Percentiles rank a stretch among this genome's conserved stretches.
Evolutionary conservation across 2,888 invertebrate species (phyloP).

Genomic region (Homarus gammarus): DNA sequence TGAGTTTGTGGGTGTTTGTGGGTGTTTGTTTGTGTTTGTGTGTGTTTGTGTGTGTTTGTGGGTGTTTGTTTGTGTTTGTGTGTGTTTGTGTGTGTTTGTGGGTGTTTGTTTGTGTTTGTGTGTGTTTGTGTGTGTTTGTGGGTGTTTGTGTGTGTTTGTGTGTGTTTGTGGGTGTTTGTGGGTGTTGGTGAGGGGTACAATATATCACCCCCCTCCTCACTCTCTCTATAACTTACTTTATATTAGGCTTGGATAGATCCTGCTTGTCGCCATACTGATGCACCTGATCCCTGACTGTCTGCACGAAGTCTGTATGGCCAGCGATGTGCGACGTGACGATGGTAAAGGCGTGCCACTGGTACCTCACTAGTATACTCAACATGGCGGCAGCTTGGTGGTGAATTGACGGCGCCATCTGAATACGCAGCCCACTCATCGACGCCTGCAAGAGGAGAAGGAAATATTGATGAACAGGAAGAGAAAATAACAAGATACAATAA

Average conservation of each 20-base stretch:
- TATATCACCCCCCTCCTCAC: too few species aligned
- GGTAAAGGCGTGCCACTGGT: constrained; percentile 97
- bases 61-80: too few species aligned
- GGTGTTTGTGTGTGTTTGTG: too few species aligned
- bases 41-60: too few species aligned
- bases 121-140: too few species aligned
- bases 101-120: too few species aligned
- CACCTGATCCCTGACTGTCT: constrained; percentile 93
- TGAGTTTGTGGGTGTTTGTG: too few species aligned
- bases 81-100: too few species aligned
- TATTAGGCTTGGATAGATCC: constrained; percentile 65
- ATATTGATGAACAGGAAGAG: not conserved
- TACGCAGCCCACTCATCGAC: constrained; percentile 82
- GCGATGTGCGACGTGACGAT: constrained; percentile 96
- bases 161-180: too few species aligned
- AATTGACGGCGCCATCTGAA: constrained; percentile 96
- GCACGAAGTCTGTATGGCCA: constrained; percentile 96
- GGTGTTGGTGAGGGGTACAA: too few species aligned
- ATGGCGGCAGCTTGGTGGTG: constrained; percentile 98
- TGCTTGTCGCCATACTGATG: constrained; percentile 84
- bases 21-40: too few species aligned
- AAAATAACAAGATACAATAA: not conserved
- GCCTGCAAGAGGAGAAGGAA: constrained; percentile 54
- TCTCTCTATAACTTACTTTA: constrained; percentile 66
- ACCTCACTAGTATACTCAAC: constrained; percentile 95